These are phyloP conservation scores for Galerucella pusilla DNA, from an alignment of 2,888 invertebrate species.

Conservation along the genomic window DNA sequence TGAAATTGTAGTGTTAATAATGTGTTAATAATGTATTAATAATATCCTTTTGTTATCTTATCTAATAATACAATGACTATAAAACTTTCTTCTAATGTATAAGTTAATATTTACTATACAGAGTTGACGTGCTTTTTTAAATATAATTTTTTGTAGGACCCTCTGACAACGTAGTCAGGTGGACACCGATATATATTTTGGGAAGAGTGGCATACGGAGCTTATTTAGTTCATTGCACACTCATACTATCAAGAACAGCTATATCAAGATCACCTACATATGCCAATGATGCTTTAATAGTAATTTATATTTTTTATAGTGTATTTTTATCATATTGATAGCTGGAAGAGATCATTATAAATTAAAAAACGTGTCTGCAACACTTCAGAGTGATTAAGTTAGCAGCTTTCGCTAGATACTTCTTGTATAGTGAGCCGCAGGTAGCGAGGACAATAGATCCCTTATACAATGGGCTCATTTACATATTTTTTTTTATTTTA, in stretches of 20 bases:
- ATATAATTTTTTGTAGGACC: conserved; percentile 39
- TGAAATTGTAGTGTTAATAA: too few relatives aligned
- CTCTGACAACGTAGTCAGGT: conserved; percentile 41
- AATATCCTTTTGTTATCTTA: neutral
- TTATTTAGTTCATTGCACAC: conserved; percentile 45
- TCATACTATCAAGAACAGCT: conserved; percentile 49
- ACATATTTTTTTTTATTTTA: too few relatives aligned
- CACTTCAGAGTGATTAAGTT: too few relatives aligned
- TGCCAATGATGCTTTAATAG: conserved; percentile 50
- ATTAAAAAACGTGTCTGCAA: too few relatives aligned
- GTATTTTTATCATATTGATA: neutral
- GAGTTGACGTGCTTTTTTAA: too few relatives aligned
- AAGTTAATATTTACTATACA: neutral
- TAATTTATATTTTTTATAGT: conserved; percentile 31
- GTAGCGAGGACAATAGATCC: too few relatives aligned
- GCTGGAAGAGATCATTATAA: too few relatives aligned
- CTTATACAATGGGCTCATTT: too few relatives aligned
- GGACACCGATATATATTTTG: conserved; percentile 45
- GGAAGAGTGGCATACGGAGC: conserved; percentile 48
- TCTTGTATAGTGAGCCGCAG: too few relatives aligned
- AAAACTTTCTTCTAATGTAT: neutral
- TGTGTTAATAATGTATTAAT: too few relatives aligned
- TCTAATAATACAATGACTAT: too few relatives aligned
- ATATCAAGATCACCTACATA: conserved; percentile 41
- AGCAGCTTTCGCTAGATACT: too few relatives aligned